phyloP scores from a whole-genome alignment of 1,140 invertebrate genomes.

The Aphaenogaster floridana region DNA sequence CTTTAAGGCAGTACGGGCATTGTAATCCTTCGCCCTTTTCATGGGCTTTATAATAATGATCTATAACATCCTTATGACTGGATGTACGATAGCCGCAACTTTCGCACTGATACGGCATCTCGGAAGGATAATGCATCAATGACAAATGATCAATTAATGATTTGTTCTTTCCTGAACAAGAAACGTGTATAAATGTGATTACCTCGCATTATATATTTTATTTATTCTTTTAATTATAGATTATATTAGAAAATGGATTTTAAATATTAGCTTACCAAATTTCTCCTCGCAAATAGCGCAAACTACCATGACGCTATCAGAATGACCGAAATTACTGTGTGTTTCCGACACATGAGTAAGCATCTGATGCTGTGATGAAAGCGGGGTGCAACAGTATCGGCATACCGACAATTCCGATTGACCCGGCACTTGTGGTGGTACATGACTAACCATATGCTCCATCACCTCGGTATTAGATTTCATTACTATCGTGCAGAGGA shows the following conservation, averaged over 20 bases:
- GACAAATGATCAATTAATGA: constrained; percentile 92
- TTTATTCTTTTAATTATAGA: constrained; percentile 3
- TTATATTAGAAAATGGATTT: background rate
- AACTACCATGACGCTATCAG: constrained; percentile 86
- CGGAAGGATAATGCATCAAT: constrained; percentile 91
- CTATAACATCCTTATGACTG: constrained; percentile 91
- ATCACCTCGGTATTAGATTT: constrained; percentile 88
- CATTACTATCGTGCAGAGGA: constrained; percentile 88
- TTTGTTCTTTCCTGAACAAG: constrained; percentile 75
- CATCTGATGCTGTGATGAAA: constrained; percentile 84
- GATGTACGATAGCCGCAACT: constrained; percentile 92
- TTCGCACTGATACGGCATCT: constrained; percentile 93
- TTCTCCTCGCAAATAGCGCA: constrained; percentile 91
- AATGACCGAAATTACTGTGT: constrained; percentile 84
- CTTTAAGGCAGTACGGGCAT: constrained; percentile 92
- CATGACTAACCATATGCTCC: constrained; percentile 91
- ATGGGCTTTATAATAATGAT: constrained; percentile 91
- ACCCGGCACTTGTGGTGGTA: constrained; percentile 84
- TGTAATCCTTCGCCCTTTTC: constrained; percentile 89
- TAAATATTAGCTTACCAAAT: constrained; percentile 76
- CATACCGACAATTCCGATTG: constrained; percentile 83
- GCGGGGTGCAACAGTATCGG: constrained; percentile 84
- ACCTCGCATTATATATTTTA: background rate
- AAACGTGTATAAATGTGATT: constrained; percentile 32
- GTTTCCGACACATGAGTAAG: constrained; percentile 82